Base-by-base conservation (phyloP, 2,797 vertebrate species). In the Sebastes minor region DNA sequence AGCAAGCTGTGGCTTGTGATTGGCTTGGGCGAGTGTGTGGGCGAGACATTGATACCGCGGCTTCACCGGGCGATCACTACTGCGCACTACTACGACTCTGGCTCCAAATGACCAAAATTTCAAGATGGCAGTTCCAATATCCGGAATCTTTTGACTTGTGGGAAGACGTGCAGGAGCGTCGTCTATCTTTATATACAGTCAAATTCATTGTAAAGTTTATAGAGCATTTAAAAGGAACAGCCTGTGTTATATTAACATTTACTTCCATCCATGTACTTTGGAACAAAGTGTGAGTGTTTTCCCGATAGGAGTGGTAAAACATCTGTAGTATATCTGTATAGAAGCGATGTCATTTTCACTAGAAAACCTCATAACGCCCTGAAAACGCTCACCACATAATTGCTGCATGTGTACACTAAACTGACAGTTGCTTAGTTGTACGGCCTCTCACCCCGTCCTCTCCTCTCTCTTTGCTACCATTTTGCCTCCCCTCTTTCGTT, bases 301-400 rank as follows among this genome's bases (percentile, higher is more conserved):
- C 80, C 60, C 5, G 8, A 28, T 86, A 78, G 28, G 20, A 55
- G 14, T 10, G 60, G 57, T 63, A 22, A 27, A 52, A 70, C 79
- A 73, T 66, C 25, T 79, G 70, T 52, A 35, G 65, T 42, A 30
- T 80, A 79, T 83, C 62, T 75, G 67, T 66, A 30, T 11, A 38
- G 60, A 67, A 74, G 73, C 76, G 30, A 20, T 81, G 71, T 61
- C 57, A 87, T 88, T 87, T 91, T 83, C 70, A 78, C 68, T 13
- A 28, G 38, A 84, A 84, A 85, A 69, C 60, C 69, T 76, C 75
- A 72, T 88, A 70, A 80, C 66, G 10, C 88, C 76, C 86, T 53
- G 61, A 77, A 88, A 80, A 83, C n/a, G 68, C 69, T 83, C 56
- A 53, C 89, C 84, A 74, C 85, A 84, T 89, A 90, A 94, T 89